Evolutionary conservation across 2,888 invertebrate genomes (phyloP).

Genomic region (Periphyllus acericola): DNA sequence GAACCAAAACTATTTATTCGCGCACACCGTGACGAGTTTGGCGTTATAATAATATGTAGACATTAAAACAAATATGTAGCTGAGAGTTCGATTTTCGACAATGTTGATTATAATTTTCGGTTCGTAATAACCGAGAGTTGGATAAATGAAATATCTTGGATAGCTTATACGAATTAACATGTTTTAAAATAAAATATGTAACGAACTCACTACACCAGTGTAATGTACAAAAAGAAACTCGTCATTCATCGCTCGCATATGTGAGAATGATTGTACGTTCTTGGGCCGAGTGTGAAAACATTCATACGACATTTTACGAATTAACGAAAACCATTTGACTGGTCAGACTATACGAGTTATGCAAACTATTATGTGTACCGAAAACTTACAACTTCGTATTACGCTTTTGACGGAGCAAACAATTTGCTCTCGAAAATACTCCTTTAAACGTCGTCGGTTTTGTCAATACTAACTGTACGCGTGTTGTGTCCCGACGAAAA

Average conservation of each 20-base stretch:
- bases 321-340: too few species aligned
- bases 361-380: neutral
- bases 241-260: neutral
- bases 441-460: neutral
- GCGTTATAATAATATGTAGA: too few species aligned
- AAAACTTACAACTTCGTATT: slow-evolving; percentile 2
- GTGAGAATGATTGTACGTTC: too few species aligned
- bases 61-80: too few species aligned
- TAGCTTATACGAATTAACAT: too few species aligned
- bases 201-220: too few species aligned
- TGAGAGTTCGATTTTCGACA: too few species aligned
- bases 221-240: neutral
- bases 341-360: too few species aligned
- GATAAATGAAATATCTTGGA: neutral
- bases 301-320: neutral
- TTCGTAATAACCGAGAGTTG: neutral
- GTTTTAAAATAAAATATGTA: too few species aligned
- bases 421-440: slow-evolving; percentile 22
- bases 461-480: slow-evolving; percentile 8
- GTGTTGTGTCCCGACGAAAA: neutral
- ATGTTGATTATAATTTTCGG: too few species aligned
- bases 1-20: too few species aligned
- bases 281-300: neutral
- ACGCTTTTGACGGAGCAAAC: neutral
- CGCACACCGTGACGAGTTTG: too few species aligned